Base-by-base conservation (phyloP, 2,113 vertebrate species). In the Lipophrys pholis region DNA sequence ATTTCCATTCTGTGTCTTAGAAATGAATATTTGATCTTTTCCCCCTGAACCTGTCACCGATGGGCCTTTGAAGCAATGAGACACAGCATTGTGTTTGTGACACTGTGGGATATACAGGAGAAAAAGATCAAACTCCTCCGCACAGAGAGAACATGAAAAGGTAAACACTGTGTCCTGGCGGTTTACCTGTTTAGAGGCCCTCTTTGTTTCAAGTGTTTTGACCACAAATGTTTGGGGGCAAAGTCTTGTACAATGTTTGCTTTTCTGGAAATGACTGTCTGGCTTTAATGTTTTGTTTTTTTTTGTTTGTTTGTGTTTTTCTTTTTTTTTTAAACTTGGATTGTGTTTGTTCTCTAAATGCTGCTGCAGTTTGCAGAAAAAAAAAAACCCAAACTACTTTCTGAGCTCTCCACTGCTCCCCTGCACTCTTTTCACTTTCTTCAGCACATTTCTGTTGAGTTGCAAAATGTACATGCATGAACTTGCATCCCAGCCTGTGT, bases 1-100 rank as follows among this genome's bases (percentile, higher is more conserved):
- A 91, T 91, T 91, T 92, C 84, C 84, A 91, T 88, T 86, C 21
- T 30, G 69, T 78, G 76, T 90, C 86, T 86, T 84, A 71, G 84
- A 89, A 91, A 91, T 89, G 87, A 94, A 94, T 92, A 92, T 93
- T 93, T 94, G 88, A 91, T 91, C 87, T 90, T 89, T 90, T 80
- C 87, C 85, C 85, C 76, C 85, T 74, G 80, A 94, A 92, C 85
- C 88, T 91, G 91, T 91, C 93, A 94, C 87, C 42, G 64, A 73
- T 78, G 79, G 80, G 81, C 74, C 90, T 94, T 94, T 94, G 93
- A 94, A 93, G 93, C 89, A 69, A 10, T 51, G 78, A 89, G 89
- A 89, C 88, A 64, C 74, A 35, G 77, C 85, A 87, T 90, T 87
- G 78, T 84, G 82, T 89, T 90, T 91, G 86, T 93, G 91, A 92